Evolutionary conservation across 2,888 invertebrate species (phyloP), one percentile per base, ranked within the genome.

Genomic region (Pecten maximus): DNA sequence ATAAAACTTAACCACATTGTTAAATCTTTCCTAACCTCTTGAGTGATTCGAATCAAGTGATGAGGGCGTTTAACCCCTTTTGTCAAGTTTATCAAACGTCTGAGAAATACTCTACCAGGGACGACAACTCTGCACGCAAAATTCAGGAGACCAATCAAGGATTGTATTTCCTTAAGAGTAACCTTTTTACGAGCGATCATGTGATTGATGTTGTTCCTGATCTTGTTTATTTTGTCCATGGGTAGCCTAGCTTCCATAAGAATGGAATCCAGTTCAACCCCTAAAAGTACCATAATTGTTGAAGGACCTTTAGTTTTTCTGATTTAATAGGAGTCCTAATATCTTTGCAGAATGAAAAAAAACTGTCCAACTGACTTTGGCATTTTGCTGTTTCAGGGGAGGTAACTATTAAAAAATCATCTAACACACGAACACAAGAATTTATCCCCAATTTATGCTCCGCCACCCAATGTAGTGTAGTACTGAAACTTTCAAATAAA

Each of bases 361-460:
- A 19, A 15, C 2, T 8, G 12, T 19, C 16, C 15, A 50, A 19
- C 2, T 19, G 2, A 15, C 16, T 12, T 2, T 19, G 10, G 16
- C 50, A 50, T 19, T 16, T 16, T 3, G 2, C 16, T 2, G 12
- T 50, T 3, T 50, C 19, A 19, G 10, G 15, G 0, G 50, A 2
- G 16, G 16, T 19, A 10, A 50, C 50, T 10, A 88, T 50, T 23
- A 88, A 35, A 60, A 74, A 74, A 74, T 86, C 89, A 48, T 89
- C 74, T 19, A 89, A 23, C 10, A 60, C 40, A 40, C 60, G 89
- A 40, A 74, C 40, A 23, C 0, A 2, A 16, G 4, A 35, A 40
- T 35, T 3, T 10, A 19, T 4, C 0, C 60, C 15, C 12, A 40
- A 74, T 15, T 89, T 16, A 0, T 89, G 28, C 23, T 40, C 19